Evolutionary conservation across 2,797 vertebrate genomes (phyloP).

Genomic region (Girardinus metallicus): DNA sequence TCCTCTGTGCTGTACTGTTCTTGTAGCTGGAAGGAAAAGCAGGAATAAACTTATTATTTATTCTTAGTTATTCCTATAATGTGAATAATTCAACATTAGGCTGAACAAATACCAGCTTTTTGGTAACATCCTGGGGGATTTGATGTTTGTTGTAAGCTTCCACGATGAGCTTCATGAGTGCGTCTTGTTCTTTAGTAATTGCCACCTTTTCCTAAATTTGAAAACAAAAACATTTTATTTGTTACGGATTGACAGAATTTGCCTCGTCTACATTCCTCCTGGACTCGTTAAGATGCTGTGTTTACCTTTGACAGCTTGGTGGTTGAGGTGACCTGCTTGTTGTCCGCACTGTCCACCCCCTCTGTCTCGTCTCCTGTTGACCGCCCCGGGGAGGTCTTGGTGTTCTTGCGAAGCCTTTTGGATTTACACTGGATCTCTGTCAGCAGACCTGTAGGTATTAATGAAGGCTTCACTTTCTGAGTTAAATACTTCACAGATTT

Average conservation of each 20-base stretch:
- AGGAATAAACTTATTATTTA: constrained; percentile 9
- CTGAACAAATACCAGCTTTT: constrained; percentile 87
- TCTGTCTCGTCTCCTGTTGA: constrained; percentile 83
- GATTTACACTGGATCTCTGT: constrained; percentile 99
- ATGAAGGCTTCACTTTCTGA: constrained; percentile 38
- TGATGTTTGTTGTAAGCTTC: constrained; percentile 92
- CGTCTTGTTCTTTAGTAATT: constrained; percentile 88
- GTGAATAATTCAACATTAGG: background rate
- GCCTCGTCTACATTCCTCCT: background rate
- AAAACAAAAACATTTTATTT: constrained; percentile 3
- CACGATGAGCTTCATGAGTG: constrained; percentile 87
- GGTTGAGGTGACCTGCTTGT: constrained; percentile 92
- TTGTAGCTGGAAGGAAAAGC: constrained; percentile 82
- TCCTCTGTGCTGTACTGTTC: constrained; percentile 94
- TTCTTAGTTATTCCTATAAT: background rate
- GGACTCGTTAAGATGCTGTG: background rate
- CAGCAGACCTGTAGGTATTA: constrained; percentile 86
- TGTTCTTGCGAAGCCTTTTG: constrained; percentile 93
- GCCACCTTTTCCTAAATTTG: constrained; percentile 89
- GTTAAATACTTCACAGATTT: constrained; percentile 33
- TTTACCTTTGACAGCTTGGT: constrained; percentile 83
- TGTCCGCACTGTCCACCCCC: constrained; percentile 81
- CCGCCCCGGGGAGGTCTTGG: constrained; percentile 83
- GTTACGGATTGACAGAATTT: too few relatives aligned
- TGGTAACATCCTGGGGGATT: constrained; percentile 93